Evolutionary conservation across 1,140 invertebrate species (phyloP), one percentile per base, ranked within the genome.

Genomic region (Leucophenga varia): DNA sequence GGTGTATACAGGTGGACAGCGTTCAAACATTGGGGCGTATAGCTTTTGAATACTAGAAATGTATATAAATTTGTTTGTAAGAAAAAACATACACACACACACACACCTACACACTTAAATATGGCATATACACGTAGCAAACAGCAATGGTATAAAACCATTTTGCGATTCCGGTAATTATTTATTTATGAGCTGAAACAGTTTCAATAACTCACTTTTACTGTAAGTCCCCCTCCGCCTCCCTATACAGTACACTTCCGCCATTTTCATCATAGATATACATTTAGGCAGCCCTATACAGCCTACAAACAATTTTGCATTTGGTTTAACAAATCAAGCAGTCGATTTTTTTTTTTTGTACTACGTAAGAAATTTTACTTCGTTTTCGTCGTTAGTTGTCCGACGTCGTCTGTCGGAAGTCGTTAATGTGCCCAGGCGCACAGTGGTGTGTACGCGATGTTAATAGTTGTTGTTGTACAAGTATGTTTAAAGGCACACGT

Each of bases 111-210:
- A n/a, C n/a, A n/a, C n/a, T n/a, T n/a, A n/a, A n/a, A n/a, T n/a
- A n/a, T n/a, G n/a, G n/a, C n/a, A n/a, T n/a, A n/a, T n/a, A n/a
- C n/a, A n/a, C n/a, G n/a, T 59, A 61, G 39, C 55, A 61, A 65
- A 61, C 55, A 58, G 21, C 42, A 43, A 49, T 49, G 49, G 48
- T 53, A 55, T 47, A 32, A 37, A 50, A 34, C 47, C 54, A 55
- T 55, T 56, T 55, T 51, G 43, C 52, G 61, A 59, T 55, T 65
- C 54, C 52, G 44, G 55, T 71, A 67, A 71, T 71, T 67, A 71
- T 71, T 71, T 71, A 71, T 70, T 71, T 71, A 71, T 70, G 54
- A 71, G 67, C 61, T 71, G 49, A 64, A 70, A 65, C 59, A 51
- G 60, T 61, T 70, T 64, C 67, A 70, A 67, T 71, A 67, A 71